phyloP scores from a whole-genome alignment of 2,113 vertebrate genomes.

The Peromyscus maniculatus region DNA sequence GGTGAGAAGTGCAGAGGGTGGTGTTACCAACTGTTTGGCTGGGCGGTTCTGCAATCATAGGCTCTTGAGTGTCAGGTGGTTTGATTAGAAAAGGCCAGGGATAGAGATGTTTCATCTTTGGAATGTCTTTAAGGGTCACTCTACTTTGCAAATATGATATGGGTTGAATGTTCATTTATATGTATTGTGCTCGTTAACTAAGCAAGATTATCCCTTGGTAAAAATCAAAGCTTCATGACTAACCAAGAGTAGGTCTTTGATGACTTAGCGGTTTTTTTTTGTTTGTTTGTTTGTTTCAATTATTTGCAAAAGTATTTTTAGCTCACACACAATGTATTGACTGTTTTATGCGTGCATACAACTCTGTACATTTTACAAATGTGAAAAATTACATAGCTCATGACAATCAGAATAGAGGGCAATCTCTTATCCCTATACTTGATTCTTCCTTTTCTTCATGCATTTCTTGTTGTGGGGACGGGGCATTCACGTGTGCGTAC shows the following conservation, averaged over 20 bases:
- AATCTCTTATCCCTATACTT: too few species aligned
- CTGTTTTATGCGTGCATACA: not conserved
- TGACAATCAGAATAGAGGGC: not conserved
- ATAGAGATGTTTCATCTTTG: not conserved
- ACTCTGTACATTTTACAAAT: not conserved
- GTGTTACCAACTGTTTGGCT: conserved; percentile 32
- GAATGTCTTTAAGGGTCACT: conserved; percentile 12
- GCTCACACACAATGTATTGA: not conserved
- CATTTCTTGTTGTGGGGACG: not conserved
- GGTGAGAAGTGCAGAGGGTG: conserved; percentile 60
- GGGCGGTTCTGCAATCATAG: not conserved
- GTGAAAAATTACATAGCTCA: not conserved
- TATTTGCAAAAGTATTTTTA: not conserved
- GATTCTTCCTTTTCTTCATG: not conserved
- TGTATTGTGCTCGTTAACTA: not conserved
- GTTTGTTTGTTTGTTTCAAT: not conserved
- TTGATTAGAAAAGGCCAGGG: not conserved
- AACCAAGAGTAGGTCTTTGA: not conserved
- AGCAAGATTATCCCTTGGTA: not conserved
- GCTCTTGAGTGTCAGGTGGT: not conserved
- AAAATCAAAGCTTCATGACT: conserved; percentile 9
- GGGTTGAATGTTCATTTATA: not conserved
- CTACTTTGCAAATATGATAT: not conserved
- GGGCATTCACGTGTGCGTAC: not conserved
- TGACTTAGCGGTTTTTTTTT: not conserved